phyloP scores from a whole-genome alignment of 2,888 invertebrate genomes.

The Formica aserva region DNA sequence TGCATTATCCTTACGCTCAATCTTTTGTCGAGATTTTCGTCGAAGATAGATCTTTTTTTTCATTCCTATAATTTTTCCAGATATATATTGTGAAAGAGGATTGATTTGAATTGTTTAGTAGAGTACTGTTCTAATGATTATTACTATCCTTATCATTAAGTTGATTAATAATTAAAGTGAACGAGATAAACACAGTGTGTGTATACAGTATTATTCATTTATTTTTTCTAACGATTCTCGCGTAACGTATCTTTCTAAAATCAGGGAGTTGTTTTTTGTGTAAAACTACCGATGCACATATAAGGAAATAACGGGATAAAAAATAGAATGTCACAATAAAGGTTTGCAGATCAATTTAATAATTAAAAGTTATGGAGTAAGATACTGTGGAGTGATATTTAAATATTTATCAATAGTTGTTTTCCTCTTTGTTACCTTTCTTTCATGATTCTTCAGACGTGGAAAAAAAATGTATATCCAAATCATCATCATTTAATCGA shows the following conservation, averaged over 20 bases:
- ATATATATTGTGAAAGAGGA: constrained; percentile 31
- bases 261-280: constrained; percentile 35
- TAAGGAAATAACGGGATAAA: constrained; percentile 11
- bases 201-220: constrained; percentile 75
- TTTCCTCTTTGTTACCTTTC: background rate
- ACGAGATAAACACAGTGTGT: background rate
- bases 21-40: constrained; percentile 61
- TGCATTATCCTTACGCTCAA: constrained; percentile 61
- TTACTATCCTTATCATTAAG: constrained; percentile 46
- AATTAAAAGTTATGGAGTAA: background rate
- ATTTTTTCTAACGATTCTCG: constrained; percentile 59
- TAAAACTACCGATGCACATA: constrained; percentile 21
- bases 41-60: constrained; percentile 39
- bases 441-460: background rate
- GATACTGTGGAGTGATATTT: background rate
- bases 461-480: background rate
- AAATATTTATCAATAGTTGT: constrained; percentile 8
- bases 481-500: background rate
- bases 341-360: background rate
- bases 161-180: constrained; percentile 56
- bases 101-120: constrained; percentile 62
- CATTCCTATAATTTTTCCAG: constrained; percentile 40
- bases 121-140: constrained; percentile 48
- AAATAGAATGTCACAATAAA: constrained; percentile 10
- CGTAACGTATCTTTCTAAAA: constrained; percentile 38